Percentiles rank a stretch among this genome's conserved stretches.
Evolutionary conservation across 2,888 invertebrate species (phyloP).

Genomic region (Drosophila rellima): DNA sequence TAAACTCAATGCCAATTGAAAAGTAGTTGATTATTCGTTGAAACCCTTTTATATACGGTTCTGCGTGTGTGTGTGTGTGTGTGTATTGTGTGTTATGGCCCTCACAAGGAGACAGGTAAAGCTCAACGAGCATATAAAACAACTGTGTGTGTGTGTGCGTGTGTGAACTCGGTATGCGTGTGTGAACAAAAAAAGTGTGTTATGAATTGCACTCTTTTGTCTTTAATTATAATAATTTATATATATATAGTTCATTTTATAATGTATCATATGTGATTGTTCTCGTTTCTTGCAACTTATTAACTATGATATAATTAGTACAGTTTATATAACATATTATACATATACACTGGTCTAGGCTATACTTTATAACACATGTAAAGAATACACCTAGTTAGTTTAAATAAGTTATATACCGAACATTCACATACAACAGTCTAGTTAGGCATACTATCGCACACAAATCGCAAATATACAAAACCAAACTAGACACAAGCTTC

Average conservation of each 20-base stretch:
- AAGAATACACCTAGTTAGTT: conserved; percentile 24
- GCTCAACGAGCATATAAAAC: background rate
- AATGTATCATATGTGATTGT: conserved; percentile 55
- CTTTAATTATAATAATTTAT: conserved; percentile 16
- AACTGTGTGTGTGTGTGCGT: conserved; percentile 8
- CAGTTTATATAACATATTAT: conserved; percentile 26
- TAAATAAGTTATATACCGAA: conserved; percentile 33
- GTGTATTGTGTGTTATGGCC: conserved; percentile 53
- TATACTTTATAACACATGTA: conserved; percentile 48
- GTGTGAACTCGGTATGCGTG: conserved; percentile 15
- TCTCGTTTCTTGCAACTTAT: conserved; percentile 67
- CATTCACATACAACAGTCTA: conserved; percentile 62
- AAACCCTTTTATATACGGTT: conserved; percentile 29
- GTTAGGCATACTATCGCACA: conserved; percentile 40
- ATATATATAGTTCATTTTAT: conserved; percentile 38
- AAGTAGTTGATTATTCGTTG: conserved; percentile 70
- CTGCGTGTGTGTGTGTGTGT: conserved; percentile 26
- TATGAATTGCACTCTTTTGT: conserved; percentile 52
- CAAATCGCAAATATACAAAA: conserved; percentile 44
- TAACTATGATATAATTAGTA: conserved; percentile 27
- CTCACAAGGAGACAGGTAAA: conserved; percentile 55
- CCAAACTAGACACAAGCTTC: conserved; percentile 34
- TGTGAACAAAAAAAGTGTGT: conserved; percentile 23
- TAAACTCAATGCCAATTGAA: conserved; percentile 37
- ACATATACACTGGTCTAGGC: conserved; percentile 35